These are phyloP conservation scores for Echinops telfairi DNA, from an alignment of 2,113 vertebrate genomes.

Conservation along the genomic window DNA sequence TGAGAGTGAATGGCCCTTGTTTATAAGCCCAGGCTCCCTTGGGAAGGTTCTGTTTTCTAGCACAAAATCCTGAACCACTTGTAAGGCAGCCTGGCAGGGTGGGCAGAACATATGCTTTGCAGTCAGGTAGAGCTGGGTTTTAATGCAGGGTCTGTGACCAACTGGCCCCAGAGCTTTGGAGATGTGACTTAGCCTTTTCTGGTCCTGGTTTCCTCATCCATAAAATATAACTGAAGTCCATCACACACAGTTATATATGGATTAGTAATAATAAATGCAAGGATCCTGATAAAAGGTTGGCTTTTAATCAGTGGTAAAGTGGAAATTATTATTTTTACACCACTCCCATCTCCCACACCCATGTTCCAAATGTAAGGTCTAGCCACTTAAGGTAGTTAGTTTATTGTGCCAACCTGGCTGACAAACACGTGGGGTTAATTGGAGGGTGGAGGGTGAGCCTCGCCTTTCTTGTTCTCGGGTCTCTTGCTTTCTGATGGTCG, in stretches of 20 bases:
- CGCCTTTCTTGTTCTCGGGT: too few relatives aligned
- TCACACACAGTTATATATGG: background rate
- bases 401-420: too few relatives aligned
- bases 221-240: background rate
- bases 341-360: background rate
- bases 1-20: background rate
- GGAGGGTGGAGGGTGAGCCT: too few relatives aligned
- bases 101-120: background rate
- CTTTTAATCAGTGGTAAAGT: background rate
- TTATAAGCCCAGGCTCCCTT: background rate
- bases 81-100: background rate
- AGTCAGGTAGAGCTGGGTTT: background rate
- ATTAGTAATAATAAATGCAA: background rate
- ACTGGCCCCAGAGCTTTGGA: background rate
- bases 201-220: background rate
- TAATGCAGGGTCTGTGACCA: background rate
- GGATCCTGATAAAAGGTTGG: background rate
- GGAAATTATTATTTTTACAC: background rate
- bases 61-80: background rate
- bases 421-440: too few relatives aligned
- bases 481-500: too few relatives aligned
- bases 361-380: background rate
- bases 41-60: background rate
- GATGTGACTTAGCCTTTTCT: background rate
- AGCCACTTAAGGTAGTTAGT: background rate